Evolutionary conservation across 2,113 vertebrate species (phyloP).

Genomic region (Lota lota): DNA sequence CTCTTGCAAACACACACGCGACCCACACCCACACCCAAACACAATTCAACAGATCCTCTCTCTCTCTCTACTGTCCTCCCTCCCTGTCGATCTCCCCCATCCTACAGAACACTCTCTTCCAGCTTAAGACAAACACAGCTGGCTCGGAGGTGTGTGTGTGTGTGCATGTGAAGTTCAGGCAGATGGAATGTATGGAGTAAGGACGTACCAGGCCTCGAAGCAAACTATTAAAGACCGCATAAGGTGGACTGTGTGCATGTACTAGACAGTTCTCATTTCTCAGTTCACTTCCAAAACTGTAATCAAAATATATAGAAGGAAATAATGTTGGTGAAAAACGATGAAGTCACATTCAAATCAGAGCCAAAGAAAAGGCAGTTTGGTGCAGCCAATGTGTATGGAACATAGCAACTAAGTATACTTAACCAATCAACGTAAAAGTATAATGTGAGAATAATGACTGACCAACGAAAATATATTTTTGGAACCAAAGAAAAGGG

Average conservation of each 20-base stretch:
- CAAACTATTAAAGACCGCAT: not conserved
- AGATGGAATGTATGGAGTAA: not conserved
- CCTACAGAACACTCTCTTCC: conserved; percentile 37
- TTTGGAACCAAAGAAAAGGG: no score
- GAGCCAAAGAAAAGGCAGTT: not conserved
- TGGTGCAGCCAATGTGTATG: no score
- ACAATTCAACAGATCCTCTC: no score
- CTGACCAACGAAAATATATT: no score
- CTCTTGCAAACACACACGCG: conserved; percentile 5
- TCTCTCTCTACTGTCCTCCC: not conserved
- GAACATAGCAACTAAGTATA: no score
- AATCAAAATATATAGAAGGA: not conserved
- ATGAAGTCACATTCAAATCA: not conserved
- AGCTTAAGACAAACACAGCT: conserved; percentile 57
- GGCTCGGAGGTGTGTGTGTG: conserved; percentile 39
- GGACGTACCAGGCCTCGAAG: not conserved
- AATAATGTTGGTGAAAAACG: not conserved
- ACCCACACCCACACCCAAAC: not conserved
- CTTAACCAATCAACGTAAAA: no score
- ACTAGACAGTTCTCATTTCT: not conserved
- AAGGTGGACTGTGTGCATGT: no score
- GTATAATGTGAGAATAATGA: no score
- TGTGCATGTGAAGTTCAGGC: not conserved
- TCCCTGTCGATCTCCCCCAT: not conserved
- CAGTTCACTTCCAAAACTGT: not conserved